Evolutionary conservation across 2,113 vertebrate species (phyloP), one percentile per base, ranked within the genome.

Genomic region (Spermophilus dauricus): DNA sequence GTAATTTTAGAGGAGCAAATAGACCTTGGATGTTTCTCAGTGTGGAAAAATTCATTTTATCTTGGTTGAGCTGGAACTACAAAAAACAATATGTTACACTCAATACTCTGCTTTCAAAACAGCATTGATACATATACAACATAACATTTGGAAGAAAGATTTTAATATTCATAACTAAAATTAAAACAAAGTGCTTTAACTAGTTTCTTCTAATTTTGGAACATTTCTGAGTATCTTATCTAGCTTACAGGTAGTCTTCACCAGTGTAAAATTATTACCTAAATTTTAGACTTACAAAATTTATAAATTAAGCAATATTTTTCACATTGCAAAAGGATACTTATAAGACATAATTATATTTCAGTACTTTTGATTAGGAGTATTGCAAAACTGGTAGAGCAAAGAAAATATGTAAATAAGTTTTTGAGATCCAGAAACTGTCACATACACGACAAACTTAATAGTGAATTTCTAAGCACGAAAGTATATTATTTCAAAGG

Each of bases 1-100:
- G 99, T 80, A 99, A 97, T 97, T 99, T 99, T 42, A 99, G 98
- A 1, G 99, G 99, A 22, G 99, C 99, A 22, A 99, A 99, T 5
- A 99, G 98, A 96, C 99, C 99, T 98, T 99, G 99, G 97, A 99
- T 99, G 97, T 99, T 99, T 97, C 99, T 99, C 98, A 99, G 98
- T 0, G 98, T 99, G 5, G 99, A 98, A 96, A 99, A 99, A 97
- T 99, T 99, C 98, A 99, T 99, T 98, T 99, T 99, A 98, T 99
- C 99, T 98, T 99, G 99, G 98, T 99, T 99, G 84, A 99, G 97
- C 96, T 99, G 99, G 97, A 99, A 99, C 99, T 99, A 95, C 61
- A 98, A 67, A 95, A 98, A 17, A 98, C 14, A 95, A 94, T 18
- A 8, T 45, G 30, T 78, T 95, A 89, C 3, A 84, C 78, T 95